Conservation (phyloP, 92 coral and sea anemone species). For the Zoanthus sansibaricus region DNA sequence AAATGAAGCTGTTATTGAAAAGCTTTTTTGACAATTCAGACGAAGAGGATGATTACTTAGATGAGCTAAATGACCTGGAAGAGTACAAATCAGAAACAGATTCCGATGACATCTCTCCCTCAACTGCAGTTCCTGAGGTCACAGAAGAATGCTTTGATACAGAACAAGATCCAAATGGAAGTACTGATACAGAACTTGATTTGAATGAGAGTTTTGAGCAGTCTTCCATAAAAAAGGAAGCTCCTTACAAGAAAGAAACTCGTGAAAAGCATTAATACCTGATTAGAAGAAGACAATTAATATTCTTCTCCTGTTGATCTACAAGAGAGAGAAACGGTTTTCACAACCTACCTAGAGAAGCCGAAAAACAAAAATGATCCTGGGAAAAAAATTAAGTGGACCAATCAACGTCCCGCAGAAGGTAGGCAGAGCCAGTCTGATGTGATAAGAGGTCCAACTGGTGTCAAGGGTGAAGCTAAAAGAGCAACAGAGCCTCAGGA, state of each 20-base stretch:
- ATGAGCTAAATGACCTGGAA: not conserved
- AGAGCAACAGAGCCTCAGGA: not conserved
- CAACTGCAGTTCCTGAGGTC: not conserved
- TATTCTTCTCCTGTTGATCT: not conserved
- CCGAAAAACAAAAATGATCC: not conserved
- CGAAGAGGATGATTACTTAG: not conserved
- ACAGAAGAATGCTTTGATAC: not conserved
- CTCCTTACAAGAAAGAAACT: not conserved
- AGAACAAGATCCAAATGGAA: not conserved
- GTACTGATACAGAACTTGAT: not conserved
- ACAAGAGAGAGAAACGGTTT: not conserved
- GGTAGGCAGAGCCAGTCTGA: not conserved
- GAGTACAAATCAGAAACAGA: not conserved
- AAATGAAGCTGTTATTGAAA: not conserved
- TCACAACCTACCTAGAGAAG: not conserved
- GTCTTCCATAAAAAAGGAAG: not conserved
- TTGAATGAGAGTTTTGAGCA: not conserved
- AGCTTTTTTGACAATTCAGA: not conserved
- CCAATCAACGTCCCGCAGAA: conserved; percentile 6
- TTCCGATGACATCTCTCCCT: not conserved
- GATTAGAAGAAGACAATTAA: not conserved
- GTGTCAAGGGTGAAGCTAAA: not conserved
- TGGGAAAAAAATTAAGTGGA: not conserved
- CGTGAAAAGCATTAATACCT: not conserved
- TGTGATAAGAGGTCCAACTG: not conserved